Evolutionary conservation across 1,140 invertebrate genomes (phyloP).

Genomic region (Zaprionus inermis): DNA sequence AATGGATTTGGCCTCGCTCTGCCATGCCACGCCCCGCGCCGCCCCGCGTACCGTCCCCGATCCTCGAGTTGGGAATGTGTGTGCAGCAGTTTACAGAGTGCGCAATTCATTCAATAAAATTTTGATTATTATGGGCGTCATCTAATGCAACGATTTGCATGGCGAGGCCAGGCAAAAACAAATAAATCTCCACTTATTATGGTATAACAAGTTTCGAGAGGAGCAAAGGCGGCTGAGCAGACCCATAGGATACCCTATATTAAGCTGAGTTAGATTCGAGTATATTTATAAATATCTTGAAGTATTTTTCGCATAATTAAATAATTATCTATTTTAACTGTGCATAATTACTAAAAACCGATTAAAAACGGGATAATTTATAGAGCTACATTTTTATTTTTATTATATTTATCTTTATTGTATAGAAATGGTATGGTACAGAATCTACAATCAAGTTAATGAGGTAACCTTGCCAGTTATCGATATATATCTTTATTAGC

Average conservation of each 20-base stretch:
- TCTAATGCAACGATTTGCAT: constrained; percentile 61
- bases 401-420: too few relatives aligned
- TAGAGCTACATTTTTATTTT: too few relatives aligned
- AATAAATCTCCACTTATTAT: constrained; percentile 38
- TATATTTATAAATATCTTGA: too few relatives aligned
- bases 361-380: too few relatives aligned
- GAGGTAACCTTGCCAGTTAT: neutral
- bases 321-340: too few relatives aligned
- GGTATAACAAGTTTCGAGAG: constrained; percentile 11
- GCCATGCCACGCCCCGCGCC: neutral
- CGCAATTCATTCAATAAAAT: constrained; percentile 78
- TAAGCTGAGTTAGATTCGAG: neutral
- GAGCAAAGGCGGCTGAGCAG: too few relatives aligned
- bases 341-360: too few relatives aligned
- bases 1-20: constrained; percentile 72
- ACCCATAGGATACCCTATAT: constrained; percentile 10
- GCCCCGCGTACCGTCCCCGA: neutral
- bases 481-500: neutral
- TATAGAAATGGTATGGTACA: too few relatives aligned
- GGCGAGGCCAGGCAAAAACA: constrained; percentile 22
- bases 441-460: too few relatives aligned
- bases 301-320: too few relatives aligned
- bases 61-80: constrained; percentile 10
- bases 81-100: constrained; percentile 53
- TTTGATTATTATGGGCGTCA: constrained; percentile 76